Evolutionary conservation across 2,888 invertebrate genomes (phyloP), one percentile per base, ranked within the genome.

Genomic region (Taenaris catops): DNA sequence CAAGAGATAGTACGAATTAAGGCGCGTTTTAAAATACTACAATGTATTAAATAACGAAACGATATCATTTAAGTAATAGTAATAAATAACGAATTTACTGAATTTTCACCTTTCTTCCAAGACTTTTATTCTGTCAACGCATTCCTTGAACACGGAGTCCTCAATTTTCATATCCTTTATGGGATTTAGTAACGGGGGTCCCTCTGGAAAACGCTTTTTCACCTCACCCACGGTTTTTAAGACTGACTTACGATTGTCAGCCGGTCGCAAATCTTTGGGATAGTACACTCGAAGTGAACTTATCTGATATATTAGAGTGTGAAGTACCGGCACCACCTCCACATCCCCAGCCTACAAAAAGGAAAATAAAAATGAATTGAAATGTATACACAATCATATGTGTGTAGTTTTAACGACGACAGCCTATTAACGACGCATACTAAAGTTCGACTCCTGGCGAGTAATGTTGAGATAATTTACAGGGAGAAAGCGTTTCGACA

Each of bases 151-250:
- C 4, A 91, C 91, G 0, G 90, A 69, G 21, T 97, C 96, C 38
- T 92, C 92, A 36, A 99, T 99, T 60, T 95, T 93, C 98, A 99
- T 99, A 60, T 99, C 99, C 35, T 93, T 93, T 8, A 98, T 89
- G 0, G 99, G 99, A 80, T 99, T 96, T 1, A 99, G 75, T 3
- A 96, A 73, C 0, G 99, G 99, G 0, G 96, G 91, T 0, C 95
- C 95, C 23, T 94, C 91, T 0, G 95, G 93, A 68, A 97, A 98
- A 17, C 98, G 90, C 64, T 94, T 95, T 58, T 95, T 93, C 0
- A 98, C 96, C 79, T 98, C 96, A 40, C 91, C 91, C 31, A 97
- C 92, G 0, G 94, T 93, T 68, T 95, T 95, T 0, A 94, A 86
- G 0, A 98, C 95, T 5, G 94, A 93, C 61, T 92, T 93, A 27